Conservation (phyloP, 1,140 invertebrate genomes). For the Heliconius nattereri region DNA sequence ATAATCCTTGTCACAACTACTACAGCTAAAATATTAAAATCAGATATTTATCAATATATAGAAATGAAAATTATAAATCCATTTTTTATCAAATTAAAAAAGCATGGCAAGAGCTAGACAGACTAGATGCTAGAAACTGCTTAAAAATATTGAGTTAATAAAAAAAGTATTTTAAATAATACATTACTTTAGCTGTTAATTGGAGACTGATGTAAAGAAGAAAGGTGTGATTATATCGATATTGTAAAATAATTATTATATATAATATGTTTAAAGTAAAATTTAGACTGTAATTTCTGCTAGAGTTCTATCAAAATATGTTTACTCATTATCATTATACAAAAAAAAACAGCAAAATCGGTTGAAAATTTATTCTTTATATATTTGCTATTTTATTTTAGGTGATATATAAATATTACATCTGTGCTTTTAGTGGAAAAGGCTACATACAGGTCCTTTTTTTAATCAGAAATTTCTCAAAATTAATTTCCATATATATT, state of each 20-base stretch:
- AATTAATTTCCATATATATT: too few species aligned
- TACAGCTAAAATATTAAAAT: not conserved
- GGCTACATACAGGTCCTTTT: too few species aligned
- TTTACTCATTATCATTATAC: not conserved
- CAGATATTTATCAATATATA: not conserved
- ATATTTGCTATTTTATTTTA: too few species aligned
- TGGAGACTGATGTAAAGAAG: slow-evolving; percentile 21
- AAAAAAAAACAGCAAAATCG: too few species aligned
- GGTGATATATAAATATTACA: too few species aligned
- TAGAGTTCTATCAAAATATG: not conserved
- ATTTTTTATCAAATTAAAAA: not conserved
- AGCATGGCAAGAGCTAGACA: not conserved
- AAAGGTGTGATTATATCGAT: not conserved
- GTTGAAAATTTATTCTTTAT: too few species aligned
- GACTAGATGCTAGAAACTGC: not conserved
- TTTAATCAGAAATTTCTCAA: too few species aligned
- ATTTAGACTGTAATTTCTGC: not conserved
- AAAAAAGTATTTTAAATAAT: not conserved
- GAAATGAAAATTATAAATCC: not conserved
- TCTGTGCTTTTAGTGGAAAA: too few species aligned
- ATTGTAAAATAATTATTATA: not conserved
- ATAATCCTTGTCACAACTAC: not conserved
- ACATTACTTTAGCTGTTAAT: slow-evolving; percentile 14
- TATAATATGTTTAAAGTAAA: slow-evolving; percentile 12
- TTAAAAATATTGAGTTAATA: not conserved